These are phyloP conservation scores for Byasa hedistus DNA, from an alignment of 2,888 invertebrate genomes.

Conservation along the genomic window DNA sequence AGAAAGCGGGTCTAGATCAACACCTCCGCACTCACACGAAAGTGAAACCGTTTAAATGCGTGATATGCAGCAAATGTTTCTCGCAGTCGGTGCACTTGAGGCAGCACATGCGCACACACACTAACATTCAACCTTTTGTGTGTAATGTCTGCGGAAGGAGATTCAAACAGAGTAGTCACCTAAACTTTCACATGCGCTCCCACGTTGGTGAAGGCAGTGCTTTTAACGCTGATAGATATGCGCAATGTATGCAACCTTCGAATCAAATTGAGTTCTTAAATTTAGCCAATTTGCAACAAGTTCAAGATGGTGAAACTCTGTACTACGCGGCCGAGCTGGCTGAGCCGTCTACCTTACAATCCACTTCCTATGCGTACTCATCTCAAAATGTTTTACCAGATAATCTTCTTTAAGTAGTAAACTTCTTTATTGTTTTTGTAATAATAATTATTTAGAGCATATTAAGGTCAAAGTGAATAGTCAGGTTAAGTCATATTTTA, in stretches of 20 bases:
- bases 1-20: slow-evolving; percentile 73
- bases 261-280: slow-evolving; percentile 57
- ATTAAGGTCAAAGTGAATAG: background rate
- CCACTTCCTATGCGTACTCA: slow-evolving; percentile 35
- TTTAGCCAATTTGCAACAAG: slow-evolving; percentile 59
- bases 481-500: too few species aligned
- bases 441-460: background rate
- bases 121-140: slow-evolving; percentile 73
- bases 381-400: slow-evolving; percentile 36
- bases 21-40: slow-evolving; percentile 74
- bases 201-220: slow-evolving; percentile 52
- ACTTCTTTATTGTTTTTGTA: background rate
- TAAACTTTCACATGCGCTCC: slow-evolving; percentile 72
- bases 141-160: slow-evolving; percentile 64
- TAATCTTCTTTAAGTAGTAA: slow-evolving; percentile 32
- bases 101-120: slow-evolving; percentile 76
- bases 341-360: slow-evolving; percentile 1
- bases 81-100: slow-evolving; percentile 73
- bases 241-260: slow-evolving; percentile 45
- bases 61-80: slow-evolving; percentile 70
- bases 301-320: slow-evolving; percentile 63
- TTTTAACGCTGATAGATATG: slow-evolving; percentile 50
- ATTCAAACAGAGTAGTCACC: slow-evolving; percentile 74
- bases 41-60: slow-evolving; percentile 71
- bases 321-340: slow-evolving; percentile 66